Percentiles rank a stretch among this genome's conserved stretches.
These are phyloP conservation scores for Isoperla grammatica DNA, from an alignment of 2,888 invertebrate species.

Conservation along the genomic window DNA sequence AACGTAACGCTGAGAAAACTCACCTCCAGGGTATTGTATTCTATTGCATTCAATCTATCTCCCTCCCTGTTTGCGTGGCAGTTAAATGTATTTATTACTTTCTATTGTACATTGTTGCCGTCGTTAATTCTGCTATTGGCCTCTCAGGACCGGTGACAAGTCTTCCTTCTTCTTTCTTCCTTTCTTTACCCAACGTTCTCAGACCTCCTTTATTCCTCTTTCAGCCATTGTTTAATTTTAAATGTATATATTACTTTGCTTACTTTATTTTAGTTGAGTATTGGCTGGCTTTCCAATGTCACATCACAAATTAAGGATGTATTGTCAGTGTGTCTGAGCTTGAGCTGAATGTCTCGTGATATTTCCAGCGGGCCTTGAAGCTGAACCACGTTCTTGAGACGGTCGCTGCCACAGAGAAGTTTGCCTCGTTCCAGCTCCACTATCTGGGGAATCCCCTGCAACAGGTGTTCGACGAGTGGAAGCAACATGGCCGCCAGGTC, in stretches of 20 bases:
- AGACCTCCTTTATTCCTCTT: no score
- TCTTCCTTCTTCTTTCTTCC: no score
- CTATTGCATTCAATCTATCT: background rate
- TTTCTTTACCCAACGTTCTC: no score
- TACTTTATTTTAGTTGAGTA: no score
- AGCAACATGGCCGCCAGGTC: slow-evolving; percentile 32
- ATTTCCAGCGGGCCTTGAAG: slow-evolving; percentile 34
- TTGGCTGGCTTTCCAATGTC: no score
- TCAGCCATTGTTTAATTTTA: no score
- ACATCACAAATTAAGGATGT: no score
- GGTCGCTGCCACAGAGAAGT: slow-evolving; percentile 33
- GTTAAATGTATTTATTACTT: background rate
- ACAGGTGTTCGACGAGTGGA: slow-evolving; percentile 34
- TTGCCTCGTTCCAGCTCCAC: slow-evolving; percentile 35
- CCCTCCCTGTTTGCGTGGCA: background rate
- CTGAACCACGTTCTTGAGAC: slow-evolving; percentile 36
- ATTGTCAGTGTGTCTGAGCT: no score
- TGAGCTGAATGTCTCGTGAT: no score
- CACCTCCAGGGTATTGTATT: slow-evolving; percentile 38
- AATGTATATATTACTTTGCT: no score
- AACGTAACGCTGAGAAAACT: slow-evolving; percentile 43
- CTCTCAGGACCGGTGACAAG: no score
- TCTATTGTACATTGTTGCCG: background rate
- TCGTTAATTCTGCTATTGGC: no score
- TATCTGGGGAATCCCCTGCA: slow-evolving; percentile 37